Evolutionary conservation across 2,888 invertebrate species (phyloP).

Genomic region (Lasioglossum vierecki): DNA sequence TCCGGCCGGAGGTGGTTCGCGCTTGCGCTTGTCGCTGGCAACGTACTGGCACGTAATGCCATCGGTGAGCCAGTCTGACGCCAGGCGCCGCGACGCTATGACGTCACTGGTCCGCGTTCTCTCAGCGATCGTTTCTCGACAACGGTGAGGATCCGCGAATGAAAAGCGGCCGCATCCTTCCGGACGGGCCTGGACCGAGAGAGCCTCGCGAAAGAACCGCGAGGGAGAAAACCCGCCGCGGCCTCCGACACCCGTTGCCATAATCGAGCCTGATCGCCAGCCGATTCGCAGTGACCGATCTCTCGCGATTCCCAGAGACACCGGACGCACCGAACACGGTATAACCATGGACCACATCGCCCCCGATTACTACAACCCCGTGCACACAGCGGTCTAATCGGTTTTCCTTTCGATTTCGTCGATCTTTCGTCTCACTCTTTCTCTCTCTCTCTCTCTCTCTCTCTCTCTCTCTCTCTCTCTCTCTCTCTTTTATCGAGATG

Average conservation of each 20-base stretch:
- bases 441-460: neutral
- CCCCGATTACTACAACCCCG: neutral
- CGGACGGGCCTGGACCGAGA: constrained; percentile 19
- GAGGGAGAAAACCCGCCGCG: neutral
- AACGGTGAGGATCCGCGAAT: constrained; percentile 73
- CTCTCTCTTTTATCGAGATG: neutral
- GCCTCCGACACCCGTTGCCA: neutral
- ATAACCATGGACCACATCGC: neutral
- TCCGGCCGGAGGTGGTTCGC: constrained; percentile 52
- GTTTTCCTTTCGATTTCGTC: neutral
- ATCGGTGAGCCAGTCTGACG: constrained; percentile 81
- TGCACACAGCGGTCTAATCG: neutral
- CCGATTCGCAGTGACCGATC: neutral
- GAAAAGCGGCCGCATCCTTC: constrained; percentile 63
- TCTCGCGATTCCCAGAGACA: neutral
- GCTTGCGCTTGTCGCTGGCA: constrained; percentile 62
- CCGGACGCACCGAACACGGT: neutral
- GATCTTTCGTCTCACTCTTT: neutral
- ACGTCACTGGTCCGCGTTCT: constrained; percentile 78
- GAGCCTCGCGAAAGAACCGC: constrained; percentile 27
- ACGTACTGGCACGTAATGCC: constrained; percentile 62
- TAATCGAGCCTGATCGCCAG: neutral
- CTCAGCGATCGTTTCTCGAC: constrained; percentile 60
- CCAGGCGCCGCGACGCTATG: constrained; percentile 83
- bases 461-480: neutral